Base-by-base conservation (phyloP, 2,113 vertebrate genomes). In the Miniopterus natalensis region DNA sequence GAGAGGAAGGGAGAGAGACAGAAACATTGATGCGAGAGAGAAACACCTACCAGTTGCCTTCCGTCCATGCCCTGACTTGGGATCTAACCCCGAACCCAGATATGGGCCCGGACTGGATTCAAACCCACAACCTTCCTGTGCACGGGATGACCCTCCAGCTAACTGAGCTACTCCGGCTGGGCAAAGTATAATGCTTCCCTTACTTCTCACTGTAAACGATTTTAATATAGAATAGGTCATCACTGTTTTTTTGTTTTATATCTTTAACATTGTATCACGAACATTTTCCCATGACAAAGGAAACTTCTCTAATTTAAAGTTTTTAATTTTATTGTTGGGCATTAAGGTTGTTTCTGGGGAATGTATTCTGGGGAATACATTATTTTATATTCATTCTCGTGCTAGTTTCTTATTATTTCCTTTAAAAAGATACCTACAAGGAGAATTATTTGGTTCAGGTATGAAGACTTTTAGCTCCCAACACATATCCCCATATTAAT, bases 381-480 rank as follows among this genome's bases (percentile, higher is more conserved):
- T 29, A 29, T 63, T 65, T 36, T 77, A 29, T 75, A 61, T 95
- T 87, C 87, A 59, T 86, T 51, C 13, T 53, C 31, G 51, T 55
- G 81, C 85, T 79, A 78, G 25, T 93, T 95, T 47, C 88, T 83
- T 73, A 83, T 70, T 79, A 47, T 96, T 96, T 95, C 85, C 78
- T 86, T 91, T 83, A 63, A 86, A 68, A 84, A 90, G n/a, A 90
- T 51, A 80, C 40, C 49, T 83, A 61, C 23, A 79, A 79, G 74
- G 49, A 85, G 57, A 96, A 70, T 65, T 68, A 61, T 23, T 95
- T 91, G 71, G 47, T 74, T 88, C n/a, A 59, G 15, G 25, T 83
- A 11, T 53, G 45, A 80, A 74, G 63, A 68, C 29, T 40, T 74
- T 61, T 79, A 51, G 57, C 17, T 42, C 29, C 78, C 66, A n/a